Conservation (phyloP, 2,888 invertebrate genomes). For the Anorthoa munda region DNA sequence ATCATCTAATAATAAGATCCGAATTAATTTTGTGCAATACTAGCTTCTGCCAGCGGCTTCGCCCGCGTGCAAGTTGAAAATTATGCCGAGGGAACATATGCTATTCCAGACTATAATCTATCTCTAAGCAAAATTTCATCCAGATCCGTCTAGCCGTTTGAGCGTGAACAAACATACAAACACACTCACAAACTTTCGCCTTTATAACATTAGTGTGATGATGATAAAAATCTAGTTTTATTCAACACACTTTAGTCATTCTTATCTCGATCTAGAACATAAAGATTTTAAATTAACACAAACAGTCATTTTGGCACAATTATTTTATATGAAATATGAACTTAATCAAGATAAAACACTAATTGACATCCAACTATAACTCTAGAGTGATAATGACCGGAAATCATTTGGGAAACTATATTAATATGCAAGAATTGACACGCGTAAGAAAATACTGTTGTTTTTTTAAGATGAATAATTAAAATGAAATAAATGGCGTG, state of each 20-base stretch:
- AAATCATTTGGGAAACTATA: constrained; percentile 24
- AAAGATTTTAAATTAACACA: constrained; percentile 36
- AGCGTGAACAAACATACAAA: no score
- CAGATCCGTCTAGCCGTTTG: no score
- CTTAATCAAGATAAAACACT: constrained; percentile 32
- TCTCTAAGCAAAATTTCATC: no score
- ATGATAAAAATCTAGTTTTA: constrained; percentile 15
- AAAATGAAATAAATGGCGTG: background rate
- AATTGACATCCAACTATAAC: constrained; percentile 19
- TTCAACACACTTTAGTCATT: constrained; percentile 9
- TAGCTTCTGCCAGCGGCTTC: no score
- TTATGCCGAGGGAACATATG: no score
- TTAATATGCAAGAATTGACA: constrained; percentile 8
- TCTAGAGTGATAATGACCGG: background rate
- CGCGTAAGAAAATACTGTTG: background rate
- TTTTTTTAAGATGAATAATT: constrained; percentile 1
- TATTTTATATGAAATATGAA: constrained; percentile 28
- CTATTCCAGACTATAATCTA: no score
- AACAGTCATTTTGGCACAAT: constrained; percentile 25
- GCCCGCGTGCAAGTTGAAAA: no score
- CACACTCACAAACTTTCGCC: no score
- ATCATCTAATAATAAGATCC: background rate
- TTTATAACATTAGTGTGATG: no score
- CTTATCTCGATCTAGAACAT: constrained; percentile 27
- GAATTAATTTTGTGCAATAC: constrained; percentile 13